Evolutionary conservation across 2,113 vertebrate species (phyloP).

Genomic region (Planiliza haematocheilus): DNA sequence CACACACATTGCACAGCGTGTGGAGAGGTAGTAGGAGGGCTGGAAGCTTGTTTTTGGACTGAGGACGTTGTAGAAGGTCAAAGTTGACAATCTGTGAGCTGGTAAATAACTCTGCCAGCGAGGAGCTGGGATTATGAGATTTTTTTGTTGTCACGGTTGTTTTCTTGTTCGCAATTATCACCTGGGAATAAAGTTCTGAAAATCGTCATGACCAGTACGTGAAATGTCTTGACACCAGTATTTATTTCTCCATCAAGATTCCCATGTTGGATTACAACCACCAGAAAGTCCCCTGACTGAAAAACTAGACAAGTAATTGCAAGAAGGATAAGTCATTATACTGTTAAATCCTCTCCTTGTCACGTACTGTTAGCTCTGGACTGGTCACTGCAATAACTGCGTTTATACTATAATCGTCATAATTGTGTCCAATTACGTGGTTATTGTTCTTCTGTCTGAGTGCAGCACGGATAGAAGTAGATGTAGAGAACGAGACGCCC

Average conservation of each 20-base stretch:
- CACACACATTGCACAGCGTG: constrained; percentile 29
- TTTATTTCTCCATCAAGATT: neutral
- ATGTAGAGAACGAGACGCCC: constrained; percentile 24
- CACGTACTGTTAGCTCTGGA: constrained; percentile 28
- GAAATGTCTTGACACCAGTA: neutral
- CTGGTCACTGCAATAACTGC: constrained; percentile 31
- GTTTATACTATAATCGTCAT: constrained; percentile 47
- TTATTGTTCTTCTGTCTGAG: constrained; percentile 44
- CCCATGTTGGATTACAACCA: neutral
- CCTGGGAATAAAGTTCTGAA: neutral
- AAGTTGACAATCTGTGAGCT: constrained; percentile 39
- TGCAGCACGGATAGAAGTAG: constrained; percentile 25
- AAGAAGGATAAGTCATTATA: constrained; percentile 29
- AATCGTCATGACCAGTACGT: neutral
- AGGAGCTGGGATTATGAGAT: neutral
- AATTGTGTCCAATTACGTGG: constrained; percentile 48
- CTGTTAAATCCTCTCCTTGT: constrained; percentile 42
- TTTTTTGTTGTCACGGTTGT: neutral
- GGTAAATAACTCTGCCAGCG: constrained; percentile 12
- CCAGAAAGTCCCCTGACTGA: neutral
- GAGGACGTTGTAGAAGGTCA: constrained; percentile 64
- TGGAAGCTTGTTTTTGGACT: constrained; percentile 55
- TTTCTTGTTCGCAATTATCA: too few relatives aligned
- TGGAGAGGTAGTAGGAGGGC: constrained; percentile 36
- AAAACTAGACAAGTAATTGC: constrained; percentile 2